Evolutionary conservation across 1,140 invertebrate species (phyloP).

Genomic region (Heliconius melpomene): DNA sequence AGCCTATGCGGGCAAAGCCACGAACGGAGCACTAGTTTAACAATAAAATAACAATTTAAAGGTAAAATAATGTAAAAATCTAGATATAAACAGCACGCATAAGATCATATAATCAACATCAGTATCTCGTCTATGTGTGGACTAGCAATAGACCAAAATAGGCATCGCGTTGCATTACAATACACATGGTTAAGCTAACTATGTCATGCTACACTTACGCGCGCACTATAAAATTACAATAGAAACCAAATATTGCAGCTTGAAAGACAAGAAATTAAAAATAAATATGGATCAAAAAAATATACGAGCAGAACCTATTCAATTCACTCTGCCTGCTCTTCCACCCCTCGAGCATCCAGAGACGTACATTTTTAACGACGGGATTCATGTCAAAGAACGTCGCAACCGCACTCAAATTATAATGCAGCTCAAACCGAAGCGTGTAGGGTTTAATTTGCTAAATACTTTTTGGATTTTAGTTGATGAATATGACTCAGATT

Average conservation of each 20-base stretch:
- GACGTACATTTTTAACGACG: slow-evolving; percentile 51
- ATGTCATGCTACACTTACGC: slow-evolving; percentile 46
- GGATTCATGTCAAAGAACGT: slow-evolving; percentile 26
- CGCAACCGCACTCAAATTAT: slow-evolving; percentile 25
- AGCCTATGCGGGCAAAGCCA: too few relatives aligned
- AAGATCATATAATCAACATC: background rate
- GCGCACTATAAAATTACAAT: slow-evolving; percentile 2
- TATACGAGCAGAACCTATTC: slow-evolving; percentile 19
- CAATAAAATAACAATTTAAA: too few relatives aligned
- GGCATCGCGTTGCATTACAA: slow-evolving; percentile 32
- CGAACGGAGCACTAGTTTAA: too few relatives aligned
- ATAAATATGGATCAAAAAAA: background rate
- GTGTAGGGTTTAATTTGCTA: slow-evolving; percentile 11
- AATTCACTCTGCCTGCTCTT: slow-evolving; percentile 9
- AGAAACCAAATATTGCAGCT: background rate
- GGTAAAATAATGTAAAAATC: background rate
- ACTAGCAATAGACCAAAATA: slow-evolving; percentile 25
- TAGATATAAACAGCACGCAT: background rate
- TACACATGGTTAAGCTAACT: slow-evolving; percentile 11
- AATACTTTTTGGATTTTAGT: slow-evolving; percentile 10
- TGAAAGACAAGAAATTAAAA: background rate
- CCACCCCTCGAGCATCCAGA: slow-evolving; percentile 13
- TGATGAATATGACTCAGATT: slow-evolving; percentile 27
- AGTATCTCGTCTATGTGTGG: background rate
- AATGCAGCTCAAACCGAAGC: slow-evolving; percentile 11